Conservation (phyloP, 2,113 vertebrate genomes). For the Gymnocephalus cernua region DNA sequence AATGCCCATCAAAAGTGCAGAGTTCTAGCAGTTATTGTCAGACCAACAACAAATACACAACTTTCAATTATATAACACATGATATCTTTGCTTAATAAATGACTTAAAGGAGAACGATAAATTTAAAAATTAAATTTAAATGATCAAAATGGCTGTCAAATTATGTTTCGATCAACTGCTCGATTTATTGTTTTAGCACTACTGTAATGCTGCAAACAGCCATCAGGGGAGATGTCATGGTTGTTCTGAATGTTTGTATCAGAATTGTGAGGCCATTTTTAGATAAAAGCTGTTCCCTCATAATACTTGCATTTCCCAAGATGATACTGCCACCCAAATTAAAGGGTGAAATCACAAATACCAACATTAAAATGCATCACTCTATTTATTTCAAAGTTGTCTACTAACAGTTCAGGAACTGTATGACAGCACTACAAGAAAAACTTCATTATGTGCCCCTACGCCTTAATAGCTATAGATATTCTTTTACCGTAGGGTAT, state of each 20-base stretch:
- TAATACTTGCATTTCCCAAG: neutral
- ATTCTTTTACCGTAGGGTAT: constrained; percentile 35
- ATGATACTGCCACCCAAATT: neutral
- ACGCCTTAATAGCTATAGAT: constrained; percentile 28
- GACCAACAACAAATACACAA: neutral
- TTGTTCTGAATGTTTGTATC: neutral
- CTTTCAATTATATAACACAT: neutral
- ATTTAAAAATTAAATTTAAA: neutral
- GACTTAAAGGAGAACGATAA: neutral
- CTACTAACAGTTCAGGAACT: constrained; percentile 9
- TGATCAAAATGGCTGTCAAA: neutral
- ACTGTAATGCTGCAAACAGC: neutral
- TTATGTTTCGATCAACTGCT: neutral
- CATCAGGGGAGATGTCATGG: neutral
- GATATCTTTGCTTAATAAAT: neutral
- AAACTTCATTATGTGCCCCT: constrained; percentile 15
- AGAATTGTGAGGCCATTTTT: neutral
- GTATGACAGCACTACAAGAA: constrained; percentile 33
- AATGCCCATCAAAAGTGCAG: neutral
- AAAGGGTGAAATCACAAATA: neutral
- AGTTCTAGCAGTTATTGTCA: neutral
- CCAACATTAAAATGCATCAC: neutral
- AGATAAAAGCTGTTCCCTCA: neutral
- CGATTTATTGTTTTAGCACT: neutral
- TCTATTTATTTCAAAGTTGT: neutral